These are phyloP conservation scores for Tonatia bakeri DNA, from an alignment of 2,113 vertebrate genomes.

Conservation along the genomic window DNA sequence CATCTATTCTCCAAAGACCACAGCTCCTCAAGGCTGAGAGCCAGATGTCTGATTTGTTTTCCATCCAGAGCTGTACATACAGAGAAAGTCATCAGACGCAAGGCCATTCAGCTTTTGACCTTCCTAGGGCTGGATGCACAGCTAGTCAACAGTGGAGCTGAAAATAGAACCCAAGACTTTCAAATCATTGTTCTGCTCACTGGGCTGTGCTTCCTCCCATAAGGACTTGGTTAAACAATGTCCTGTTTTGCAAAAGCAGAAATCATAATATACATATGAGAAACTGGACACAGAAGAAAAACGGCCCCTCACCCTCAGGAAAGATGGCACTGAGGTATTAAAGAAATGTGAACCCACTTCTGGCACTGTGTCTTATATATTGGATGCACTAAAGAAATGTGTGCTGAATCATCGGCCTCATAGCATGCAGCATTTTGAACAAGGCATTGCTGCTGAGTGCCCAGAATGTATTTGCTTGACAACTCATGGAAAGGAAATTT, in stretches of 20 bases:
- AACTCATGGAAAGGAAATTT: neutral
- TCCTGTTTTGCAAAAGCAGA: conserved; percentile 70
- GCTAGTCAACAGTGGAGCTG: conserved; percentile 54
- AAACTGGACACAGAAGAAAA: neutral
- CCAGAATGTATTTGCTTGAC: conserved; percentile 11
- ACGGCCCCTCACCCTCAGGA: neutral
- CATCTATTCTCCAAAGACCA: conserved; percentile 62
- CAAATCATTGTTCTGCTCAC: conserved; percentile 72
- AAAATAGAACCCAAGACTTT: conserved; percentile 74
- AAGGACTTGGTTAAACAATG: conserved; percentile 54
- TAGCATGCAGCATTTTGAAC: neutral
- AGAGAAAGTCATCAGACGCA: neutral
- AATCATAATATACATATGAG: conserved; percentile 43
- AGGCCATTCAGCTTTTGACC: conserved; percentile 62
- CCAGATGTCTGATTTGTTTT: conserved; percentile 64
- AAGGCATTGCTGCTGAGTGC: neutral
- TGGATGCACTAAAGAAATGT: neutral
- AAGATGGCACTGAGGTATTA: neutral
- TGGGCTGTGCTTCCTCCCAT: conserved; percentile 63
- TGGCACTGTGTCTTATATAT: neutral
- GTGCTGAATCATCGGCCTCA: neutral
- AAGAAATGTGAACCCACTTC: neutral
- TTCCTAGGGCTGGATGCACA: conserved; percentile 53
- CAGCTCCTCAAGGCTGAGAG: conserved; percentile 48
- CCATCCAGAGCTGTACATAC: conserved; percentile 21